These are phyloP conservation scores for Oegoconia quadripuncta DNA, from an alignment of 2,888 invertebrate species.

Conservation along the genomic window DNA sequence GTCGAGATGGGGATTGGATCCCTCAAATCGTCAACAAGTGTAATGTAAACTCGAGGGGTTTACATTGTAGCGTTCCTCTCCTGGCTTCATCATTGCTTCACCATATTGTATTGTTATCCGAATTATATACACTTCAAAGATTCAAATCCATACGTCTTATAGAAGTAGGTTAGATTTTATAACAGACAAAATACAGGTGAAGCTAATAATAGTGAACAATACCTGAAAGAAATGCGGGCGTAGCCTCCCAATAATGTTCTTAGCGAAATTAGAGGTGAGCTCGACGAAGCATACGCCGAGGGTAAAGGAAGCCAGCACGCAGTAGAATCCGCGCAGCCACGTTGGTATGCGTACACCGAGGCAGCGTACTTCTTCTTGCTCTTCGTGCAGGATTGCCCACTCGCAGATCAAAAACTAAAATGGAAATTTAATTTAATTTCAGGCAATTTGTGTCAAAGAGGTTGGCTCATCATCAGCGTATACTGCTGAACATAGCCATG, in stretches of 20 bases:
- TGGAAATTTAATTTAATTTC: not conserved
- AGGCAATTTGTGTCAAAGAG: not conserved
- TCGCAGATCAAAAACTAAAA: slow-evolving; percentile 61
- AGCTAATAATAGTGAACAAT: slow-evolving; percentile 41
- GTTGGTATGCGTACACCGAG: slow-evolving; percentile 81
- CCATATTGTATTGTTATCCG: no score
- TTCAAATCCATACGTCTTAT: no score
- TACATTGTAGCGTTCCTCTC: no score
- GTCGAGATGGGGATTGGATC: no score
- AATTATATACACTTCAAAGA: no score
- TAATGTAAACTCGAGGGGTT: no score
- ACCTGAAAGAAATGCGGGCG: slow-evolving; percentile 95
- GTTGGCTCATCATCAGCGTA: no score
- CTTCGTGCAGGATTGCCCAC: slow-evolving; percentile 53
- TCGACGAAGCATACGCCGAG: slow-evolving; percentile 92
- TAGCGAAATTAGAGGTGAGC: slow-evolving; percentile 92
- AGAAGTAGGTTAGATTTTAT: no score
- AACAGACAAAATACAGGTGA: no score
- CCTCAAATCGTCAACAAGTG: no score
- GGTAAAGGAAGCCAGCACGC: slow-evolving; percentile 85
- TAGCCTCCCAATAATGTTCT: slow-evolving; percentile 95
- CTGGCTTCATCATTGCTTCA: no score
- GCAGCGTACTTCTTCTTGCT: slow-evolving; percentile 56
- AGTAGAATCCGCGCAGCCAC: slow-evolving; percentile 86
- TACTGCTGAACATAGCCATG: no score